Conservation (phyloP, 2,888 invertebrate species). For the Lasioglossum oenotherae region DNA sequence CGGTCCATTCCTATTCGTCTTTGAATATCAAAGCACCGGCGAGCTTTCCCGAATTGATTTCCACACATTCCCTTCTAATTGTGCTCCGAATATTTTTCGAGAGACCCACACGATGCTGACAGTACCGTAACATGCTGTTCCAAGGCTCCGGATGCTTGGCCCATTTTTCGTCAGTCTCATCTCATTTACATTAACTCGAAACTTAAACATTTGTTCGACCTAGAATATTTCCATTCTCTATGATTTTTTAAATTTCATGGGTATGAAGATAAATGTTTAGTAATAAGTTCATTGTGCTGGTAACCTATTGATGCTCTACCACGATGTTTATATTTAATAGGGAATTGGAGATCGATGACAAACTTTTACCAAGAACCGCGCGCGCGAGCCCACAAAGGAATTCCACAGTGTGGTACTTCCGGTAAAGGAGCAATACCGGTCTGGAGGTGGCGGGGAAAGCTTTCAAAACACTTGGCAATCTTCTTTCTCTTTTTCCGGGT, state of each 20-base stretch:
- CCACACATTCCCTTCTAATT: background rate
- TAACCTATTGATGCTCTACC: too few relatives aligned
- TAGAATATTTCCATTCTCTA: too few relatives aligned
- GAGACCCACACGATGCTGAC: background rate
- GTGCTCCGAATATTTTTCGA: background rate
- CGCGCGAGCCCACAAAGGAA: conserved; percentile 41
- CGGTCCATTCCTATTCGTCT: background rate
- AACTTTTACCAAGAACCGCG: conserved; percentile 45
- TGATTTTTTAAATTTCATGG: too few relatives aligned
- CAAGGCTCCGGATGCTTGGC: background rate
- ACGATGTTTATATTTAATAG: too few relatives aligned
- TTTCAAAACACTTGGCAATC: conserved; percentile 51
- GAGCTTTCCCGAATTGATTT: background rate
- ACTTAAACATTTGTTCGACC: too few relatives aligned
- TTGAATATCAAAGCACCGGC: background rate
- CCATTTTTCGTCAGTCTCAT: background rate
- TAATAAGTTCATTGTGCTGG: too few relatives aligned
- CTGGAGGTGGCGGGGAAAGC: conserved; percentile 47
- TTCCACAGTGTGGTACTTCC: conserved; percentile 43
- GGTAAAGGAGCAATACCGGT: conserved; percentile 52
- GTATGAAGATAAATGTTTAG: too few relatives aligned
- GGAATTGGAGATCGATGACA: conserved; percentile 7
- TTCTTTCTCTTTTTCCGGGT: conserved; percentile 59
- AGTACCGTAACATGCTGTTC: background rate
- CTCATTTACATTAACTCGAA: too few relatives aligned